Base-by-base conservation (phyloP, 2,113 vertebrate species). In the Chaetura pelagica region DNA sequence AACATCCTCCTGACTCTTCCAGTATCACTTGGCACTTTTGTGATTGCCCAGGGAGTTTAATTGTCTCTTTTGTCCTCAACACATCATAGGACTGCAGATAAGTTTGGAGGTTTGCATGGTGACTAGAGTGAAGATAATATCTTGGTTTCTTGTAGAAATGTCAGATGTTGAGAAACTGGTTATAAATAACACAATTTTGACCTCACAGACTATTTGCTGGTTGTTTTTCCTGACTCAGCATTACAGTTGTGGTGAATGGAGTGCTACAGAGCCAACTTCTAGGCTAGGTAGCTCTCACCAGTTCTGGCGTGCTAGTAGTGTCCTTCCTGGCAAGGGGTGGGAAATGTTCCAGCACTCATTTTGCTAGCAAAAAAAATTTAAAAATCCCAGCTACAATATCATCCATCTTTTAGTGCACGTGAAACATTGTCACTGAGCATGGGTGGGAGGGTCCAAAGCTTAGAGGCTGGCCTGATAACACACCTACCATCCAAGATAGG, bases 1-100 rank as follows among this genome's bases (percentile, higher is more conserved):
- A 67, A 32, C 6, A 0, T 66, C 61, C 20, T 61, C 29, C 73
- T 11, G 7, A 8, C 11, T 2, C 0, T 30, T 51, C 52, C 38
- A 22, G 8, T 34, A 22, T 40, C n/a, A 6, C 40, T 52, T 3
- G 2, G 38, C 7, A 32, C 58, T 75, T 63, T 6, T 21, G 13
- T 44, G 27, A 26, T 91, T 64, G 49, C 27, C 13, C 44, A 29
- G 26, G 19, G 44, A 26, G 29, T 61, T 74, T 34, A 40, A 49
- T 48, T 51, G 34, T 51, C 57, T 81, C 57, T 64, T 46, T 68
- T 71, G 40, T 40, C 78, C 68, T 62, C 22, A n/a, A 61, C 40
- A 15, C 67, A 20, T 24, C 7, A 2, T 7, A 42, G 24, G 17
- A 51, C 22, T 66, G 40, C 26, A 27, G 58, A 32, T 73, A 9